A percentile compares a stretch with the other conserved stretches of the same genome.
Evolutionary conservation across 2,888 invertebrate genomes (phyloP).

Genomic region (Stenodera caucasica): DNA sequence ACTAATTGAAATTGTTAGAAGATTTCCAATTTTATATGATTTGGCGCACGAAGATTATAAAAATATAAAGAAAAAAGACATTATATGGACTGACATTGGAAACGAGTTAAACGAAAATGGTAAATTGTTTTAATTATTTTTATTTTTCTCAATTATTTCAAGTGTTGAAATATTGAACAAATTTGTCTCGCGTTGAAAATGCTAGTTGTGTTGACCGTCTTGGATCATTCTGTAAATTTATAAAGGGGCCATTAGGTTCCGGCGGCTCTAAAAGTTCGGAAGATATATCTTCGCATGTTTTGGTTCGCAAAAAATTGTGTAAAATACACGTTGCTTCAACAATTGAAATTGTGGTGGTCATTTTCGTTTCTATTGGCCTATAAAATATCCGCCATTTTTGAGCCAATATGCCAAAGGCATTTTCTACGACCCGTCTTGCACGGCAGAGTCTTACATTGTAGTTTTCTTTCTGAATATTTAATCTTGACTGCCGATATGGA

Average conservation of each 20-base stretch:
- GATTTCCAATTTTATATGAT: constrained; percentile 5
- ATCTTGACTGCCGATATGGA: constrained; percentile 26
- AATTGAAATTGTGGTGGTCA: constrained; percentile 26
- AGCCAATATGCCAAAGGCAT: constrained; percentile 37
- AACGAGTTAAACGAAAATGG: constrained; percentile 13
- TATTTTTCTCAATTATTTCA: constrained; percentile 11
- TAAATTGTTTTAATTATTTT: constrained; percentile 9
- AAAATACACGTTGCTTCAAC: constrained; percentile 31
- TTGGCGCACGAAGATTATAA: constrained; percentile 15
- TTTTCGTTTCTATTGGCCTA: constrained; percentile 31
- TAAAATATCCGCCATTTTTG: constrained; percentile 34
- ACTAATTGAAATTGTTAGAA: constrained; percentile 1
- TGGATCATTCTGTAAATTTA: constrained; percentile 15
- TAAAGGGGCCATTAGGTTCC: background rate
- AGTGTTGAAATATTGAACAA: constrained; percentile 14
- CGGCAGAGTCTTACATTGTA: constrained; percentile 29
- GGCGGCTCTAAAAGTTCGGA: constrained; percentile 8
- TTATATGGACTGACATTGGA: constrained; percentile 20
- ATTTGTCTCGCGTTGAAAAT: constrained; percentile 18
- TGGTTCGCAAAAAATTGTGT: constrained; percentile 33
- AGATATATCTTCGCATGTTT: constrained; percentile 22
- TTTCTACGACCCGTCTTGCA: constrained; percentile 34
- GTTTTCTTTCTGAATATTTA: constrained; percentile 27
- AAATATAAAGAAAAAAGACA: constrained; percentile 8
- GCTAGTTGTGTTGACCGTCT: constrained; percentile 21